These are phyloP conservation scores for Thera obeliscata DNA, from an alignment of 2,888 invertebrate species.

Conservation along the genomic window DNA sequence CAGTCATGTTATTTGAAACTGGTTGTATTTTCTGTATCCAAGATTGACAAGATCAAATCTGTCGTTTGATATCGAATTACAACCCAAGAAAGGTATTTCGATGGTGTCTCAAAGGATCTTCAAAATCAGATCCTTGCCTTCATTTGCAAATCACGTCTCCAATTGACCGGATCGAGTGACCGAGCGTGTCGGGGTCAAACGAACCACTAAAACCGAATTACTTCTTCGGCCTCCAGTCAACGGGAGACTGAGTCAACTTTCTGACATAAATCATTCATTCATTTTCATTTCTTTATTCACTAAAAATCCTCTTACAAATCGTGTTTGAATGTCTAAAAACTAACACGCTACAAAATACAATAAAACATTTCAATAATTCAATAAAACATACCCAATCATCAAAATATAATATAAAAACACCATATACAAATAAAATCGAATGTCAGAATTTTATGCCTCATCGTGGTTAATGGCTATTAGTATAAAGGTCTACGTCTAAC, in stretches of 20 bases:
- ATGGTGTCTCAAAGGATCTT: constrained; percentile 27
- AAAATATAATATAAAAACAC: no score
- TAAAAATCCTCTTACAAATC: no score
- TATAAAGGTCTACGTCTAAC: no score
- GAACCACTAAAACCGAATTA: constrained; percentile 68
- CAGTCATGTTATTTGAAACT: background rate
- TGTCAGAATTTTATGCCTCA: no score
- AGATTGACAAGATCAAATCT: constrained; percentile 14
- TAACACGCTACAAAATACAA: no score
- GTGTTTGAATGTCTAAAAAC: no score
- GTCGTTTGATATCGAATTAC: constrained; percentile 10
- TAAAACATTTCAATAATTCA: no score
- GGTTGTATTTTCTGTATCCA: background rate
- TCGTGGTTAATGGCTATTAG: no score
- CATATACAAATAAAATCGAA: no score
- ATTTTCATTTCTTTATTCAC: no score
- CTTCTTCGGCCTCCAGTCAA: constrained; percentile 39
- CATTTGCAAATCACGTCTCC: constrained; percentile 49
- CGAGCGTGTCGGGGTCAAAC: constrained; percentile 59
- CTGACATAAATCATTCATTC: background rate
- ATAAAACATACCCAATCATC: no score
- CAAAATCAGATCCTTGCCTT: constrained; percentile 40
- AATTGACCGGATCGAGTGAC: constrained; percentile 63
- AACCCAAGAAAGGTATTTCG: constrained; percentile 1
- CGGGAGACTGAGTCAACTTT: background rate